Evolutionary conservation across 2,113 vertebrate genomes (phyloP).

Genomic region (Brachyhypopomus gauderio): DNA sequence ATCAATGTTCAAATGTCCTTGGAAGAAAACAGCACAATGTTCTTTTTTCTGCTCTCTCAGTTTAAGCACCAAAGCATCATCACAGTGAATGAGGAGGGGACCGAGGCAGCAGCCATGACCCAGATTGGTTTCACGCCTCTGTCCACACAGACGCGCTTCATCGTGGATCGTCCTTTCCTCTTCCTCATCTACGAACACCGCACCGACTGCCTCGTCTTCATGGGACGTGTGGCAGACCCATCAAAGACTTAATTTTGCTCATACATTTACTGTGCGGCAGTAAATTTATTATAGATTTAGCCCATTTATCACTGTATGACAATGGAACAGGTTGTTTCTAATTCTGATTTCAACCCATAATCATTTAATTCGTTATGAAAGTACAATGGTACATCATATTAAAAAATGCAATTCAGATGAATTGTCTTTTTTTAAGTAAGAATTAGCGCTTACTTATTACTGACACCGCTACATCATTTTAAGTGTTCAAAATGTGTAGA

Average conservation of each 20-base stretch:
- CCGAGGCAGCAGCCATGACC: slow-evolving; percentile 87
- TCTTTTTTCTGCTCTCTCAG: slow-evolving; percentile 65
- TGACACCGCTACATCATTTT: not conserved
- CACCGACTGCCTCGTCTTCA: slow-evolving; percentile 91
- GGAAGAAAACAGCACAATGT: not conserved
- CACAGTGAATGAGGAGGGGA: slow-evolving; percentile 95
- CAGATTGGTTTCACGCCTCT: slow-evolving; percentile 94
- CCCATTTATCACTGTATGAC: not conserved
- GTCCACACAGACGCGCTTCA: slow-evolving; percentile 88
- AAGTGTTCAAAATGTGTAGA: not conserved
- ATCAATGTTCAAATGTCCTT: not conserved
- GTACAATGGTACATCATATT: not conserved
- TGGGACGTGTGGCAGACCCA: slow-evolving; percentile 90
- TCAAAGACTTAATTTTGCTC: slow-evolving; percentile 67
- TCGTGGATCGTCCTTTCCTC: slow-evolving; percentile 87
- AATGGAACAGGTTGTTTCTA: not conserved
- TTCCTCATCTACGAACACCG: slow-evolving; percentile 95
- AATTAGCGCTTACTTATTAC: not conserved
- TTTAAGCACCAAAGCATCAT: slow-evolving; percentile 93
- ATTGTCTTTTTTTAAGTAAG: slow-evolving; percentile 8
- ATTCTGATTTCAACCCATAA: not conserved
- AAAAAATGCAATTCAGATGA: not conserved
- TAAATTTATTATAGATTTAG: not conserved
- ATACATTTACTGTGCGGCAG: not conserved
- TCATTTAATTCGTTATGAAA: not conserved